phyloP scores from a whole-genome alignment of 2,888 invertebrate species.

The Lithophane leautieri region DNA sequence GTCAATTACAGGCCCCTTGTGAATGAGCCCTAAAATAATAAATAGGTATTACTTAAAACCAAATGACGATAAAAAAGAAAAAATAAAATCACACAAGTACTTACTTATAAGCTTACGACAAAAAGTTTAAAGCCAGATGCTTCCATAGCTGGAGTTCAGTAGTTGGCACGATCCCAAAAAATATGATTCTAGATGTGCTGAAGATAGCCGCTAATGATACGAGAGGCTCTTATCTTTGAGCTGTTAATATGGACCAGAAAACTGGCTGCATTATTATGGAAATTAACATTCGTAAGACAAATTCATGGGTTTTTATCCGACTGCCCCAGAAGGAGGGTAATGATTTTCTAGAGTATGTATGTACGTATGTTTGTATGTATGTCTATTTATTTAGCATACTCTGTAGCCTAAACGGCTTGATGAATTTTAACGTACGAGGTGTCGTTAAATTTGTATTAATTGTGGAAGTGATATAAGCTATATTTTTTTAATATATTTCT shows the following conservation, averaged over 20 bases:
- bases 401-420: too few species aligned
- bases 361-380: too few species aligned
- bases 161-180: slow-evolving; percentile 51
- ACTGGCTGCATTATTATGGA: not conserved
- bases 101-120: slow-evolving; percentile 1
- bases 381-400: too few species aligned
- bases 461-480: too few species aligned
- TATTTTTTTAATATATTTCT: too few species aligned
- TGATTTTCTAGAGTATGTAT: too few species aligned
- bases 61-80: not conserved
- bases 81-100: not conserved
- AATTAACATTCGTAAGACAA: not conserved
- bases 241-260: slow-evolving; percentile 16
- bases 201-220: slow-evolving; percentile 48
- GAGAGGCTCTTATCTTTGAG: slow-evolving; percentile 26
- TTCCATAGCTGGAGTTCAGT: not conserved
- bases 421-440: too few species aligned
- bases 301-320: too few species aligned
- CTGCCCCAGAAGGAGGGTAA: too few species aligned
- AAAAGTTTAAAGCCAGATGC: slow-evolving; percentile 25
- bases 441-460: too few species aligned
- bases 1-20: too few species aligned
- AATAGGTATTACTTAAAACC: too few species aligned
- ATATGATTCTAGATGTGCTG: slow-evolving; percentile 18
- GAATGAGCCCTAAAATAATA: not conserved